Evolutionary conservation across 2,888 invertebrate genomes (phyloP), one percentile per base, ranked within the genome.

Genomic region (Ichneumon xanthorius): DNA sequence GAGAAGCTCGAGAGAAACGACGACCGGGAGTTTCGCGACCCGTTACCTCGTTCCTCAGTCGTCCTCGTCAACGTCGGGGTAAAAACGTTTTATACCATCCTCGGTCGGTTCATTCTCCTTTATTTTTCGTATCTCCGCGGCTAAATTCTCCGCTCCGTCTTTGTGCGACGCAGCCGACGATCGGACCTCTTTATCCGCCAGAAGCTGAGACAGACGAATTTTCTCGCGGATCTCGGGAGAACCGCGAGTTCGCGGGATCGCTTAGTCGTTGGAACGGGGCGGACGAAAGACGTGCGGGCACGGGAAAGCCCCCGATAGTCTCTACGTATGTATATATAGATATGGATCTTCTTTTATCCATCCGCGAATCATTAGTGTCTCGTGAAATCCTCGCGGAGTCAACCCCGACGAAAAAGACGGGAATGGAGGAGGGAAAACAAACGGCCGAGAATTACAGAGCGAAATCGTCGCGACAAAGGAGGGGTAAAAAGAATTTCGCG

Each of bases 351-450:
- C 33, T 73, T 77, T 72, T 48, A 77, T 55, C 61, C 7, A 83
- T 86, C 76, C 79, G 61, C 61, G 63, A 75, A 70, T 87, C 86
- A 85, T 87, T 87, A 87, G 85, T 83, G 85, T 82, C 85, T 79
- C 82, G 85, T 70, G 68, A 81, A 84, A 86, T 84, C 82, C 80
- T 78, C 61, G 82, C 78, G 22, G 81, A 79, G 80, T 73, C 70
- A 80, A 40, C 50, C 30, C 71, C 80, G n/a, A 68, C 53, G 63
- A 86, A 78, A 80, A 82, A 70, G 73, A 70, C 80, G 63, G 76
- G 67, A 70, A 72, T 26, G 55, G 58, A 67, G 58, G 50, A 68
- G 61, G 63, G 75, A 53, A 37, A 63, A 19, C 33, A 26, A 58
- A 71, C 71, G 33, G 70, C 58, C 61, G 61, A 81, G 79, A 87